Evolutionary conservation across 2,797 vertebrate species (phyloP).

Genomic region (Xenops minutus): DNA sequence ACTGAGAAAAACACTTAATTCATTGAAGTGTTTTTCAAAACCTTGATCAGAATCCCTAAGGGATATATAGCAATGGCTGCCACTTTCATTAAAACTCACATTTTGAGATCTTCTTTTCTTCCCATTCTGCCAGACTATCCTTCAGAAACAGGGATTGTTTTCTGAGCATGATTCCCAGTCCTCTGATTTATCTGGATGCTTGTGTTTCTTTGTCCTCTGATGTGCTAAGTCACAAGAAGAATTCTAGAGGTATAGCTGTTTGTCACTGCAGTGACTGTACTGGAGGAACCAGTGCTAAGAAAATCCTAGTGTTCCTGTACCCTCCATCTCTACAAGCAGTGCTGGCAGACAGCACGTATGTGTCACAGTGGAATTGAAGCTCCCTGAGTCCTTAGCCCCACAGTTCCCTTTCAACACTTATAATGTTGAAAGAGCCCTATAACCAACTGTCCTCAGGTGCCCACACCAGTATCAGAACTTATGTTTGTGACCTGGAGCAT

Average conservation of each 20-base stretch:
- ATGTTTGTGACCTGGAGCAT: neutral
- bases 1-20: neutral
- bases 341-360: neutral
- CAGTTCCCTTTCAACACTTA: neutral
- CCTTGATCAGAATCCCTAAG: neutral
- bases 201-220: neutral
- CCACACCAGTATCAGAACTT: neutral
- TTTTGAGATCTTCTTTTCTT: neutral
- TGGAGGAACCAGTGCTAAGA: neutral
- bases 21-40: neutral
- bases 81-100: neutral
- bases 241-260: neutral
- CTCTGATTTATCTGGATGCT: neutral
- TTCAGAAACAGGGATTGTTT: neutral
- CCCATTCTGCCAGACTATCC: neutral
- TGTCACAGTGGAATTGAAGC: fast-evolving
- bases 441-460: fast-evolving
- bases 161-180: neutral
- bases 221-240: neutral
- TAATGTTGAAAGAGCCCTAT: neutral
- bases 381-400: neutral
- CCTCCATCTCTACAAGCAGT: neutral
- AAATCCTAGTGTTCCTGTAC: neutral
- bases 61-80: neutral
- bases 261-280: neutral